These are phyloP conservation scores for Thereva unica DNA, from an alignment of 2,888 invertebrate genomes.

Conservation along the genomic window DNA sequence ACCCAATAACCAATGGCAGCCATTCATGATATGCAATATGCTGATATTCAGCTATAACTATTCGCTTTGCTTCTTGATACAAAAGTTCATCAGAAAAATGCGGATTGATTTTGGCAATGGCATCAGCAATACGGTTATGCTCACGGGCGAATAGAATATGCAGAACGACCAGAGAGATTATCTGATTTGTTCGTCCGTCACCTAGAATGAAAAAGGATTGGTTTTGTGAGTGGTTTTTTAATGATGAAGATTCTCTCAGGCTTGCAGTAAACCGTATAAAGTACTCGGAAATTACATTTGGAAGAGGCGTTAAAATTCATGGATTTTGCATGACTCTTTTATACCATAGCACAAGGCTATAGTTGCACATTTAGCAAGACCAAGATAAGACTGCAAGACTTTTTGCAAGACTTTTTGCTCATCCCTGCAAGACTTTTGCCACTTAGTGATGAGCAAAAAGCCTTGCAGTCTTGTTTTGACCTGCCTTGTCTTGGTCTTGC, in stretches of 20 bases:
- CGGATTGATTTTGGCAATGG: slow-evolving; percentile 69
- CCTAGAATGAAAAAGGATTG: slow-evolving; percentile 59
- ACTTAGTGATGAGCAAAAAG: too few relatives aligned
- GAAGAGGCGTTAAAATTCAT: background rate
- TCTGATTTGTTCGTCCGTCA: slow-evolving; percentile 77
- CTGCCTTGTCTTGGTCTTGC: too few relatives aligned
- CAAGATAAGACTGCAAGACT: too few relatives aligned
- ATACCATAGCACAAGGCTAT: background rate
- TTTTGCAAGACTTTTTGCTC: too few relatives aligned
- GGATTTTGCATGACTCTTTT: background rate
- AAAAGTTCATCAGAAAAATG: slow-evolving; percentile 73
- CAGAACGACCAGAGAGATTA: slow-evolving; percentile 72
- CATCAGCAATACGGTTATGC: slow-evolving; percentile 75
- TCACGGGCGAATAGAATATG: slow-evolving; percentile 78
- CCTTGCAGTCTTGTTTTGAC: too few relatives aligned
- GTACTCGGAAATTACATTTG: background rate
- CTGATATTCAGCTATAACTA: slow-evolving; percentile 76
- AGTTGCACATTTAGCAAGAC: too few relatives aligned
- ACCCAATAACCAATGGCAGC: slow-evolving; percentile 74
- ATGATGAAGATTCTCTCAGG: too few relatives aligned
- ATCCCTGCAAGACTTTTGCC: too few relatives aligned
- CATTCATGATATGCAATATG: slow-evolving; percentile 81
- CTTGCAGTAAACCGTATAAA: background rate
- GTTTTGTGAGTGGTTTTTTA: background rate
- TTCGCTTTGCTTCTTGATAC: slow-evolving; percentile 74